phyloP scores from a whole-genome alignment of 2,797 vertebrate species.

The Spinus pinus region DNA sequence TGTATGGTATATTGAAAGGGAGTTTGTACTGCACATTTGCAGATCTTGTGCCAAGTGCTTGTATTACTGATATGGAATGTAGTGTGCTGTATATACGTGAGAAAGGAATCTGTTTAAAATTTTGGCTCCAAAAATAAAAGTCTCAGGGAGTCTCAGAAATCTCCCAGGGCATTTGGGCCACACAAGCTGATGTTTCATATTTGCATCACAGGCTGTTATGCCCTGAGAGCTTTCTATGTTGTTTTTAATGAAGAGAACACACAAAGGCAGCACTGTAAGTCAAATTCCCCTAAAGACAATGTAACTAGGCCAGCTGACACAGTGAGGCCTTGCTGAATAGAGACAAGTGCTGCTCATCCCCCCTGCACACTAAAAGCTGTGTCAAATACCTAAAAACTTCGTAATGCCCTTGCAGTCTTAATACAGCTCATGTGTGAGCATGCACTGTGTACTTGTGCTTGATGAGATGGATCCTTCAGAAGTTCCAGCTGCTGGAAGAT shows the following conservation, averaged over 20 bases:
- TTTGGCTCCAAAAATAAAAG: neutral
- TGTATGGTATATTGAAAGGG: neutral
- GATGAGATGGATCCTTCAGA: neutral
- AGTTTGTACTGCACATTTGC: neutral
- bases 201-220: neutral
- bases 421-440: neutral
- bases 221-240: neutral
- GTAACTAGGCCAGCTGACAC: constrained; percentile 28
- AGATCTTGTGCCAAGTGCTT: neutral
- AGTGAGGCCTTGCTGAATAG: neutral
- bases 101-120: neutral
- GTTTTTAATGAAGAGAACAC: constrained; percentile 23
- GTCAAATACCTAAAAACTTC: neutral
- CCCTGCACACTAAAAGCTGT: neutral
- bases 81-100: neutral
- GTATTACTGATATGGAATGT: neutral
- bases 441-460: neutral
- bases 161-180: neutral
- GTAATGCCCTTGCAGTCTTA: neutral
- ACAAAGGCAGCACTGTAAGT: constrained; percentile 48
- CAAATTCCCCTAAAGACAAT: constrained; percentile 38
- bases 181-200: neutral
- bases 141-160: neutral
- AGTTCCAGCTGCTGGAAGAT: neutral
- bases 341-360: neutral